These are phyloP conservation scores for Geophilus truncorum DNA, from an alignment of 2,888 invertebrate species.

Conservation along the genomic window DNA sequence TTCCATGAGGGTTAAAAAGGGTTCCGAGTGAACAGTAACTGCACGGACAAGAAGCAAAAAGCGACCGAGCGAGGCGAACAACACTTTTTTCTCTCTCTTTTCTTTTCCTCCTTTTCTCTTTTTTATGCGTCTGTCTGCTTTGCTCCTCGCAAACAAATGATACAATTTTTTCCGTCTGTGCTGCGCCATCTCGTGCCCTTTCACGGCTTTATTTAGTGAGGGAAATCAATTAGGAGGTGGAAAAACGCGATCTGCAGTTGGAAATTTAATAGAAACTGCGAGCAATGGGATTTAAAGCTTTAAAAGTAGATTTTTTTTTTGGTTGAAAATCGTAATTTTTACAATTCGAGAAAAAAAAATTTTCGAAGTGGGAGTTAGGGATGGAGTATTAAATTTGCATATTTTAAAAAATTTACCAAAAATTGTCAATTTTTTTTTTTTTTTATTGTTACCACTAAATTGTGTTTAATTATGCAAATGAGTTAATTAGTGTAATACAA, in stretches of 20 bases:
- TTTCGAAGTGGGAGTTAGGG: no score
- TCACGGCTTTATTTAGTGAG: not conserved
- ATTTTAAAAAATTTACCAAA: not conserved
- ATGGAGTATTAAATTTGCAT: no score
- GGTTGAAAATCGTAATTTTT: no score
- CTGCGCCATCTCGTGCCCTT: not conserved
- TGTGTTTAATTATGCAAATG: not conserved
- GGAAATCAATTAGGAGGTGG: not conserved
- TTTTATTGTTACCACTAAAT: not conserved
- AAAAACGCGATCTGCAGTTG: not conserved
- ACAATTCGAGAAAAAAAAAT: no score
- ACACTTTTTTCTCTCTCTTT: not conserved
- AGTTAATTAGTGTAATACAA: not conserved
- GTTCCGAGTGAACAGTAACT: not conserved
- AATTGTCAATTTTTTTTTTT: not conserved
- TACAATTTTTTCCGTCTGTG: not conserved
- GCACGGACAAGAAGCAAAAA: slow-evolving; percentile 5
- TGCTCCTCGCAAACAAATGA: not conserved
- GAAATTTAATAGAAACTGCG: not conserved
- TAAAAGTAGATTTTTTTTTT: no score
- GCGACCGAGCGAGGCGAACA: slow-evolving; percentile 1
- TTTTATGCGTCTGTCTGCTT: slow-evolving; percentile 3
- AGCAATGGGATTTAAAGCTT: no score
- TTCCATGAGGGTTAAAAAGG: slow-evolving; percentile 6
- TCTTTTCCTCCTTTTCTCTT: not conserved